Evolutionary conservation across 1,140 invertebrate species (phyloP).

Genomic region (Psilanteris sp.): DNA sequence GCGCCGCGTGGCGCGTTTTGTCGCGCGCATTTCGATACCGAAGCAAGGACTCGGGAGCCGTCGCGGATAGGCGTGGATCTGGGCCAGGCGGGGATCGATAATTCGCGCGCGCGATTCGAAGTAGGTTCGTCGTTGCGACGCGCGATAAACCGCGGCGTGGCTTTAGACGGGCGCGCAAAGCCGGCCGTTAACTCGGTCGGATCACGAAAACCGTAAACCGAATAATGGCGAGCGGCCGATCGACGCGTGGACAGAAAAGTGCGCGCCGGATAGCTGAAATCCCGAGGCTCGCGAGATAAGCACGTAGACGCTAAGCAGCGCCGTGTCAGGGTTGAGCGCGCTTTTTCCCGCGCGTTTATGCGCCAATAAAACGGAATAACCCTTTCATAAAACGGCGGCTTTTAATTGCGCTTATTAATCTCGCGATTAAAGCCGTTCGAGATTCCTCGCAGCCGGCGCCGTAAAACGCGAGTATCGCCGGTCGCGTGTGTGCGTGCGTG

Average conservation of each 20-base stretch:
- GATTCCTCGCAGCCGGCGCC: constrained; percentile 15
- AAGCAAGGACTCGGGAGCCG: no score
- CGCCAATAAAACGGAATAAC: constrained; percentile 30
- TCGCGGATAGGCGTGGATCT: no score
- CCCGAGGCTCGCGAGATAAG: constrained; percentile 30
- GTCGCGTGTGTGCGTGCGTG: no score
- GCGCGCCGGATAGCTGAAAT: constrained; percentile 20
- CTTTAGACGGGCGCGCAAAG: no score
- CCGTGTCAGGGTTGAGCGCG: constrained; percentile 12
- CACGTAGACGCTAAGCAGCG: constrained; percentile 18
- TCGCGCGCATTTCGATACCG: background rate
- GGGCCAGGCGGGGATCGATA: no score
- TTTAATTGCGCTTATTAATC: constrained; percentile 52
- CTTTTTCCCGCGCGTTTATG: constrained; percentile 21
- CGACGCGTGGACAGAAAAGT: background rate
- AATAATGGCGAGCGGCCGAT: constrained; percentile 10
- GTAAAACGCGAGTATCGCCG: constrained; percentile 14
- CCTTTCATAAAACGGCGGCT: constrained; percentile 34
- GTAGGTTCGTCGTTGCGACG: background rate
- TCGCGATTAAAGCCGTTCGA: constrained; percentile 26
- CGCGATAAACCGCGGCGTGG: constrained; percentile 1
- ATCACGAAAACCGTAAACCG: constrained; percentile 17
- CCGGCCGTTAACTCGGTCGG: no score
- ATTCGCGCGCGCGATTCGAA: no score
- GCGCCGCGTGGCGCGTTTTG: constrained; percentile 5